These are phyloP conservation scores for Xyliphius kryptos DNA, from an alignment of 2,113 vertebrate species.

Conservation along the genomic window DNA sequence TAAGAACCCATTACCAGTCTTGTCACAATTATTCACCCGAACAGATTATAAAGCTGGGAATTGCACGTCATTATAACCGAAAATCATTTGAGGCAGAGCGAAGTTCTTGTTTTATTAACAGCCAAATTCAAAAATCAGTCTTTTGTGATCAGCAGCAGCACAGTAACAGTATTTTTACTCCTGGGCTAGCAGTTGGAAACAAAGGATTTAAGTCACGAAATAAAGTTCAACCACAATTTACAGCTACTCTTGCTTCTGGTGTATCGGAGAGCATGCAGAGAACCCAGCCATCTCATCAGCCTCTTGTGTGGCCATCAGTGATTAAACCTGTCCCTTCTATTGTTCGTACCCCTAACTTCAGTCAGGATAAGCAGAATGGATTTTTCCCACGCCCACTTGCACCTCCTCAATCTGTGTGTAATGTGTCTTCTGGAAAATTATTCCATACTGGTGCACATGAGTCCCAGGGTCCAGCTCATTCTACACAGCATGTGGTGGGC, in stretches of 20 bases:
- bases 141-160: conserved; percentile 5
- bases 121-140: not conserved
- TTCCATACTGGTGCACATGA: conserved; percentile 11
- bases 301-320: conserved; percentile 13
- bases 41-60: conserved; percentile 82
- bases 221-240: conserved; percentile 6
- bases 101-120: conserved; percentile 6
- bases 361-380: conserved; percentile 24
- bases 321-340: conserved; percentile 12
- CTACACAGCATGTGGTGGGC: not conserved
- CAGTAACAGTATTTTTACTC: not conserved
- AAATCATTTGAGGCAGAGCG: conserved; percentile 53
- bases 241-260: conserved; percentile 18
- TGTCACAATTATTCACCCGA: conserved; percentile 81
- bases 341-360: conserved; percentile 7
- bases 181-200: not conserved
- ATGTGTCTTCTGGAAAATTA: conserved; percentile 1
- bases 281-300: conserved; percentile 24
- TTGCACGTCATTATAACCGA: conserved; percentile 73
- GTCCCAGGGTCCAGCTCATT: conserved; percentile 3
- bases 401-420: conserved; percentile 10
- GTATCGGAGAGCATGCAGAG: conserved; percentile 32
- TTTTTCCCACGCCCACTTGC: conserved; percentile 9
- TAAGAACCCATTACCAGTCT: conserved; percentile 82
- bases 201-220: conserved; percentile 22